A percentile compares a stretch with the other conserved stretches of the same genome.
phyloP scores from a whole-genome alignment of 1,140 invertebrate genomes.

The Drosophila yakuba region DNA sequence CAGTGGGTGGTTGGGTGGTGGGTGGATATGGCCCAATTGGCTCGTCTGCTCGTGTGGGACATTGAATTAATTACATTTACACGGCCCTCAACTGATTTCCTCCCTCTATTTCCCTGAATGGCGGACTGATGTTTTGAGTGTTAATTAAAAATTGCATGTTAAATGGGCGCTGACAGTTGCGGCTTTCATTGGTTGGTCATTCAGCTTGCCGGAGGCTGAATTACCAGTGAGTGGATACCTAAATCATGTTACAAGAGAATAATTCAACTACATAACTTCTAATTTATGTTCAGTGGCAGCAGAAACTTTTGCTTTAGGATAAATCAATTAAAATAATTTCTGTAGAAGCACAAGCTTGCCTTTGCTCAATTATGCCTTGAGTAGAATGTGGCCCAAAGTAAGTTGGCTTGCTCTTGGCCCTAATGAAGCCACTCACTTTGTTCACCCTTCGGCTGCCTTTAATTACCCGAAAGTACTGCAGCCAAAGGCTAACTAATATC shows the following conservation, averaged over 20 bases:
- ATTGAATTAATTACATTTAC: constrained; percentile 72
- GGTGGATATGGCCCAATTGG: constrained; percentile 22
- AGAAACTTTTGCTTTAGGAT: too few species aligned
- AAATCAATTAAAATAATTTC: too few species aligned
- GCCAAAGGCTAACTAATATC: constrained; percentile 40
- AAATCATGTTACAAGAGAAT: background rate
- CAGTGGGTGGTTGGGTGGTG: constrained; percentile 10
- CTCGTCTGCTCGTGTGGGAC: constrained; percentile 25
- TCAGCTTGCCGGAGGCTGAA: background rate
- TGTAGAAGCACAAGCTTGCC: too few species aligned
- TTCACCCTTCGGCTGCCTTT: constrained; percentile 30
- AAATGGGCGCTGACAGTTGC: constrained; percentile 53
- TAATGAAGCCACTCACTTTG: constrained; percentile 28
- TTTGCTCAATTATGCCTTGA: background rate
- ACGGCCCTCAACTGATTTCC: constrained; percentile 14
- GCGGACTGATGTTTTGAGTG: constrained; percentile 35
- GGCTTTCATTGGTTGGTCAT: constrained; percentile 21
- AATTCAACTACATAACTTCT: too few species aligned
- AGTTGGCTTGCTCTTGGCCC: background rate
- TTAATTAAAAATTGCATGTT: constrained; percentile 73
- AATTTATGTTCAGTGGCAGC: too few species aligned
- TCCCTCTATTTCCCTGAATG: constrained; percentile 17
- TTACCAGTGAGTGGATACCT: constrained; percentile 1
- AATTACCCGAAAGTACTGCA: constrained; percentile 55
- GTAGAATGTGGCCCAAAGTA: background rate